Base-by-base conservation (phyloP, 2,888 invertebrate species). In the Nemotelus pantherinus region DNA sequence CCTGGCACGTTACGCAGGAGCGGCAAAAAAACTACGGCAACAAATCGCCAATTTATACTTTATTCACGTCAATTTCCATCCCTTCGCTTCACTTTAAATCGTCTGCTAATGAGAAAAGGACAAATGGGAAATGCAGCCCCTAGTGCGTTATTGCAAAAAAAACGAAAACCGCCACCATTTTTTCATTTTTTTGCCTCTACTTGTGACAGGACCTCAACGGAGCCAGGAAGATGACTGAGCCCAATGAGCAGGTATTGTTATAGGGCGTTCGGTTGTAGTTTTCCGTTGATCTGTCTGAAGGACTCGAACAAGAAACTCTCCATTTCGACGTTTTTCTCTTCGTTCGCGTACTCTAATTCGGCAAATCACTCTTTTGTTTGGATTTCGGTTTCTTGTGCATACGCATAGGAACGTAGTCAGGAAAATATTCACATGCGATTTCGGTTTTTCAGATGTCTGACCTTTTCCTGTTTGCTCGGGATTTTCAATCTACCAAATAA, bases 261-360 rank as follows among this genome's bases (percentile, higher is more conserved):
- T 39, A 7, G 48, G 50, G 48, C 68, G 68, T 68, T 44, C 57
- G 58, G 41, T 72, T 72, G 72, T 58, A 72, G 39, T 72, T 72
- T 72, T 72, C 58, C 72, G 55, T n/a, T 72, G 72, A 72, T 72
- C 72, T 72, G 72, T 72, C 72, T 72, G 58, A 72, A 72, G 72
- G 58, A 72, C 72, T 72, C 25, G 43, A 39, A 47, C 39, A 47
- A 63, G 63, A 63, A 39, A 63, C 63, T 63, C 43, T 63, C 43
- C 43, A 3, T 39, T 39, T 41, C 43, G 39, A 43, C 41, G 63
- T 43, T 63, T 63, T 25, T 63, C 43, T 3, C 43, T 63, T 41
- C 39, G 41, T 63, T 63, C 10, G 7, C 63, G 1, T 7, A 50
- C 53, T 3, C 63, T 39, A 63, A 43, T 63, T 63, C 57, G 3